phyloP scores from a whole-genome alignment of 2,888 invertebrate genomes.

The Conomelus anceps region DNA sequence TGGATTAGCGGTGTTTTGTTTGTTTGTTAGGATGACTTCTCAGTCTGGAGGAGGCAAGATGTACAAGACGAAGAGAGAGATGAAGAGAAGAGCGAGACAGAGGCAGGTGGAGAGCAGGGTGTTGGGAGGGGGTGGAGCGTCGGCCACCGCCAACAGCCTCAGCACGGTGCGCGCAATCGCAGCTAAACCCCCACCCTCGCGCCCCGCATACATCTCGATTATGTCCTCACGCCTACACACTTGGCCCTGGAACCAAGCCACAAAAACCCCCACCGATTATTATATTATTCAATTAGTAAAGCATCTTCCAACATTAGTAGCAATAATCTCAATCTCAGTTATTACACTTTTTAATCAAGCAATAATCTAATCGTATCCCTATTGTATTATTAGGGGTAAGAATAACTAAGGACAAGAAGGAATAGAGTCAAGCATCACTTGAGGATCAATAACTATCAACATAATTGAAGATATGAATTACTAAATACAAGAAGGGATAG shows the following conservation, averaged over 20 bases:
- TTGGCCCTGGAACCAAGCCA: slow-evolving; percentile 51
- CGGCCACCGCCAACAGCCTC: slow-evolving; percentile 41
- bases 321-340: not conserved
- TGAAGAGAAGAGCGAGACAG: slow-evolving; percentile 2
- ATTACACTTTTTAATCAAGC: not conserved
- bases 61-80: slow-evolving; percentile 19
- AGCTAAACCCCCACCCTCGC: slow-evolving; percentile 36
- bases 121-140: slow-evolving; percentile 38
- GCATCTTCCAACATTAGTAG: not conserved
- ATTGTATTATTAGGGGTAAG: not conserved
- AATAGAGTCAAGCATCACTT: too few species aligned
- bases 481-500: too few species aligned
- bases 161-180: slow-evolving; percentile 24
- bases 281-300: not conserved
- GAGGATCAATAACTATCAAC: too few species aligned
- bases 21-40: not conserved
- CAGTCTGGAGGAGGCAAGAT: slow-evolving; percentile 24
- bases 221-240: slow-evolving; percentile 52
- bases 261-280: slow-evolving; percentile 39
- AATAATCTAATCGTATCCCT: not conserved
- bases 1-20: too few species aligned
- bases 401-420: too few species aligned
- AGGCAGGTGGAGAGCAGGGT: slow-evolving; percentile 20
- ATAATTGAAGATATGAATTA: too few species aligned
- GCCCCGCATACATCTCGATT: slow-evolving; percentile 42